Percentiles rank a stretch among this genome's conserved stretches.
These are phyloP conservation scores for Mesorhabditis spiculigera DNA, from an alignment of 2,888 invertebrate genomes.

Conservation along the genomic window DNA sequence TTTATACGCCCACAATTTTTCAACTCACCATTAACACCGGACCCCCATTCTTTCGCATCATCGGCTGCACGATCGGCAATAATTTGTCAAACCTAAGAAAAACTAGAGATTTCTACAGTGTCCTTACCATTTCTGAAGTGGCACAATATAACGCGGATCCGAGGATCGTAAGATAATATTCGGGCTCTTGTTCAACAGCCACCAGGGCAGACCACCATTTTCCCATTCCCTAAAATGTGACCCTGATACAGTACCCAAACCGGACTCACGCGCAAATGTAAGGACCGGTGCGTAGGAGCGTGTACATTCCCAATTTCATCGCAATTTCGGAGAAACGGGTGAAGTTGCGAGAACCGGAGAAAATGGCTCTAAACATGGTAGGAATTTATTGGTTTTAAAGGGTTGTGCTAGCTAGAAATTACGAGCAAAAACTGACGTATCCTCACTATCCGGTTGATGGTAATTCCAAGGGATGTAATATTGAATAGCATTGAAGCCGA, in stretches of 20 bases:
- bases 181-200: slow-evolving; percentile 31
- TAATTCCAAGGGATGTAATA: slow-evolving; percentile 44
- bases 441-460: slow-evolving; percentile 25
- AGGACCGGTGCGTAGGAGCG: slow-evolving; percentile 43
- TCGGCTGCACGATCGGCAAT: slow-evolving; percentile 44
- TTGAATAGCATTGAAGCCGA: slow-evolving; percentile 64
- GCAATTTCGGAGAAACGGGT: slow-evolving; percentile 39
- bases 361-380: slow-evolving; percentile 30
- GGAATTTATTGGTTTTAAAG: slow-evolving; percentile 1
- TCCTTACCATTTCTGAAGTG: not conserved
- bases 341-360: slow-evolving; percentile 29
- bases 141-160: not conserved
- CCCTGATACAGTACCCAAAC: not conserved
- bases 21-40: slow-evolving; percentile 60
- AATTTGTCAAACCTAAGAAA: slow-evolving; percentile 16
- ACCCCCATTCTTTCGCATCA: slow-evolving; percentile 61
- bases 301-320: slow-evolving; percentile 24
- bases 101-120: not conserved
- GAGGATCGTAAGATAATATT: slow-evolving; percentile 26
- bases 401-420: not conserved
- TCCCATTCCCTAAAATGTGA: slow-evolving; percentile 26
- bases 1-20: too few species aligned
- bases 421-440: slow-evolving; percentile 10
- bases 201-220: slow-evolving; percentile 39
- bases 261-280: slow-evolving; percentile 33